Evolutionary conservation across 2,797 vertebrate genomes (phyloP).

Genomic region (Lophotriccus pileatus): DNA sequence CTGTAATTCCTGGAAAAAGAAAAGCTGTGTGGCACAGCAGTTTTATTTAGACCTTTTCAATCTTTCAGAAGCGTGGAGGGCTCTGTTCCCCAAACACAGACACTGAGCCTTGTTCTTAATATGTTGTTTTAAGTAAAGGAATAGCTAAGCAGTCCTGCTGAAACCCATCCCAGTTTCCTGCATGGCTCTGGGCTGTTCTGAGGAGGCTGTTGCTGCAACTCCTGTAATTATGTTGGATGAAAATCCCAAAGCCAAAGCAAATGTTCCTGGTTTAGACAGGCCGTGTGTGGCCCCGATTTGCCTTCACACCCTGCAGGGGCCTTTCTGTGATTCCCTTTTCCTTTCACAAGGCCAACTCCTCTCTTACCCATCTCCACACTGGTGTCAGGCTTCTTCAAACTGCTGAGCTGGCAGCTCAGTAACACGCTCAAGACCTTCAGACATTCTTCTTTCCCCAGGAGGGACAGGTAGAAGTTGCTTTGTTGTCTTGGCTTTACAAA

Average conservation of each 20-base stretch:
- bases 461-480: background rate
- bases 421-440: background rate
- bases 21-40: background rate
- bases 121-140: background rate
- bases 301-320: background rate
- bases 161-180: background rate
- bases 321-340: background rate
- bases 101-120: background rate
- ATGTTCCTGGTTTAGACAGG: background rate
- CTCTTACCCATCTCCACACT: background rate
- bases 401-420: background rate
- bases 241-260: constrained; percentile 4
- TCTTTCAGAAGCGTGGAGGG: background rate
- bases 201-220: background rate
- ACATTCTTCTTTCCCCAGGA: background rate
- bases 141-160: background rate
- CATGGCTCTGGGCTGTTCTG: background rate
- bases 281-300: background rate
- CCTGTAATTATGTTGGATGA: background rate
- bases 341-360: background rate
- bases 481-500: background rate
- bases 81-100: background rate
- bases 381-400: background rate
- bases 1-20: background rate
- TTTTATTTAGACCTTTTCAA: constrained; percentile 14